Evolutionary conservation across 2,888 invertebrate species (phyloP).

Genomic region (Prenolepis imparis): DNA sequence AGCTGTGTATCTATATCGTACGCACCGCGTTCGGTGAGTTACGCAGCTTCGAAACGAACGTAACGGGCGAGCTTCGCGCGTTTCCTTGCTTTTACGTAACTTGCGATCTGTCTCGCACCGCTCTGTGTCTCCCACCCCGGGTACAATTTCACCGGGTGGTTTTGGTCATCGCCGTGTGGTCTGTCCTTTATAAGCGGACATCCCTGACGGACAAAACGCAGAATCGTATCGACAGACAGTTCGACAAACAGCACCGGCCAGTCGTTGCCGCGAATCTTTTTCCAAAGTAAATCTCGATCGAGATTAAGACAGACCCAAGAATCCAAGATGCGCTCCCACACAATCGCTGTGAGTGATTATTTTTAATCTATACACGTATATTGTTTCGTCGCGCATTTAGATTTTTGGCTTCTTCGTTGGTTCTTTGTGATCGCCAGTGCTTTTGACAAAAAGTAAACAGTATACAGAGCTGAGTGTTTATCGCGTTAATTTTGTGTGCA

Average conservation of each 20-base stretch:
- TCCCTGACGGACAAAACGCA: conserved; percentile 80
- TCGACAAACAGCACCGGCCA: neutral
- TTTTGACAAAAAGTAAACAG: neutral
- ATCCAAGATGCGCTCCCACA: conserved; percentile 80
- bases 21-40: conserved; percentile 51
- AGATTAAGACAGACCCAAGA: conserved; percentile 47
- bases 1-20: neutral
- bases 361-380: neutral
- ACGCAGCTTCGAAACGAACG: conserved; percentile 71
- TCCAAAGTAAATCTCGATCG: conserved; percentile 2
- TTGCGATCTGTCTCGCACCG: conserved; percentile 65
- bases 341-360: conserved; percentile 81
- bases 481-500: neutral
- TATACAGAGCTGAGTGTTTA: neutral
- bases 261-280: conserved; percentile 25
- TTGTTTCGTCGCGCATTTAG: neutral
- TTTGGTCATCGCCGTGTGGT: conserved; percentile 77
- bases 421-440: conserved; percentile 28
- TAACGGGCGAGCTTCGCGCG: conserved; percentile 77
- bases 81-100: conserved; percentile 84
- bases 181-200: conserved; percentile 85
- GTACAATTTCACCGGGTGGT: conserved; percentile 79
- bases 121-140: conserved; percentile 75
- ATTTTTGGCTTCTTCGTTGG: neutral
- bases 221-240: conserved; percentile 79